These are phyloP conservation scores for Oxytorus armatus DNA, from an alignment of 2,888 invertebrate genomes.

Conservation along the genomic window DNA sequence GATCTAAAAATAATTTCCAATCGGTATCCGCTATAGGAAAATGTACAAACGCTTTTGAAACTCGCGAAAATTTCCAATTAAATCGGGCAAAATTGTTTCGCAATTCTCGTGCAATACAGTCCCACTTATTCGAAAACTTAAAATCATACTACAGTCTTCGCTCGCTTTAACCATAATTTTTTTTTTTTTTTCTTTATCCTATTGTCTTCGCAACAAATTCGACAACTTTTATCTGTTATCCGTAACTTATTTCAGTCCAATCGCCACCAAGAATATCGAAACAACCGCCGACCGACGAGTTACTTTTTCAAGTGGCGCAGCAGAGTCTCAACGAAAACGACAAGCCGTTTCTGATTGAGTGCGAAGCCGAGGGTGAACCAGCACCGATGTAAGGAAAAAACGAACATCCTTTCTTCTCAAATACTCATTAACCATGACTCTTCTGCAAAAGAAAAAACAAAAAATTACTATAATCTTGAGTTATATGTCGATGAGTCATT, in stretches of 20 bases:
- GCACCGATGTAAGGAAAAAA: conserved; percentile 91
- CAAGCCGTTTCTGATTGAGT: conserved; percentile 97
- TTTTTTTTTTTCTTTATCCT: conserved; percentile 9
- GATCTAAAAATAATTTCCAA: too few relatives aligned
- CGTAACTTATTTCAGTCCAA: conserved; percentile 87
- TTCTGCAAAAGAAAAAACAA: conserved; percentile 10
- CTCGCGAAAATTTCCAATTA: too few relatives aligned
- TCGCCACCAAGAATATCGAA: conserved; percentile 96
- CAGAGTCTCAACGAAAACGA: conserved; percentile 93
- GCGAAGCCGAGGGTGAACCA: conserved; percentile 98
- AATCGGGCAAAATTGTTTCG: too few relatives aligned
- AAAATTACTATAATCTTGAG: neutral
- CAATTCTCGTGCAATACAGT: too few relatives aligned
- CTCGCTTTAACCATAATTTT: conserved; percentile 25
- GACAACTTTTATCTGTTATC: conserved; percentile 55
- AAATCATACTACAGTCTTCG: conserved; percentile 10
- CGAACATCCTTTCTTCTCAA: conserved; percentile 4
- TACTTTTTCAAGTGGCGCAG: conserved; percentile 94
- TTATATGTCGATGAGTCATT: conserved; percentile 3
- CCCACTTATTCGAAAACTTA: neutral
- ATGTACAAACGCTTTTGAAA: too few relatives aligned
- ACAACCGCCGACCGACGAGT: conserved; percentile 96
- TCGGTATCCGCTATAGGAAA: too few relatives aligned
- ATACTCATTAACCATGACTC: neutral
- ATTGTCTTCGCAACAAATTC: conserved; percentile 2